phyloP scores from a whole-genome alignment of 2,888 invertebrate genomes.

The Unio delphinus region DNA sequence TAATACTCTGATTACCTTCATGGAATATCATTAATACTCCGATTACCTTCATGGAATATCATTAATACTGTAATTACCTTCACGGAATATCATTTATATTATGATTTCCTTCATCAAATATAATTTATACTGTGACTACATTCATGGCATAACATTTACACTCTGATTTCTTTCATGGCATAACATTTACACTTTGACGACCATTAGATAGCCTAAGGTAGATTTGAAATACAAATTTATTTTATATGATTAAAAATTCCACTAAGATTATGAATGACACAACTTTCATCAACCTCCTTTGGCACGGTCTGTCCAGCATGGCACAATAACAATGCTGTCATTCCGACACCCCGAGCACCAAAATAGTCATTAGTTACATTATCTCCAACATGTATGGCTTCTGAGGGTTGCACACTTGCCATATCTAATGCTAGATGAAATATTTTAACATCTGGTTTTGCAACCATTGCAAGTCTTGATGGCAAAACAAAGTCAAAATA shows the following conservation, averaged over 20 bases:
- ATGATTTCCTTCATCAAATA: too few species aligned
- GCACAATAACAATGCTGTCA: constrained; percentile 78
- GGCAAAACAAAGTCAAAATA: constrained; percentile 86
- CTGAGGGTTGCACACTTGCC: constrained; percentile 74
- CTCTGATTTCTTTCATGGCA: too few species aligned
- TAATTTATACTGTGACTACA: too few species aligned
- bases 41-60: too few species aligned
- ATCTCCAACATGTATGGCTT: constrained; percentile 89
- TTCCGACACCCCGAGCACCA: constrained; percentile 83
- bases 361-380: constrained; percentile 82
- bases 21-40: too few species aligned
- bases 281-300: constrained; percentile 13
- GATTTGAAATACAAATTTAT: neutral
- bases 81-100: too few species aligned
- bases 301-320: constrained; percentile 13
- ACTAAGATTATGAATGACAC: constrained; percentile 16
- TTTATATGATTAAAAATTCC: constrained; percentile 10
- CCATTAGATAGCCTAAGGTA: too few species aligned
- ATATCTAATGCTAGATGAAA: constrained; percentile 78
- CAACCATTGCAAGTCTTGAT: constrained; percentile 82
- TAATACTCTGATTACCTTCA: too few species aligned
- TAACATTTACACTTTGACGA: too few species aligned
- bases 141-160: too few species aligned
- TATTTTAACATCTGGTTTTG: constrained; percentile 84
- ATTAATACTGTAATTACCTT: too few species aligned